Base-by-base conservation (phyloP, 2,797 vertebrate genomes). In the Stomatorhinus walkeri region DNA sequence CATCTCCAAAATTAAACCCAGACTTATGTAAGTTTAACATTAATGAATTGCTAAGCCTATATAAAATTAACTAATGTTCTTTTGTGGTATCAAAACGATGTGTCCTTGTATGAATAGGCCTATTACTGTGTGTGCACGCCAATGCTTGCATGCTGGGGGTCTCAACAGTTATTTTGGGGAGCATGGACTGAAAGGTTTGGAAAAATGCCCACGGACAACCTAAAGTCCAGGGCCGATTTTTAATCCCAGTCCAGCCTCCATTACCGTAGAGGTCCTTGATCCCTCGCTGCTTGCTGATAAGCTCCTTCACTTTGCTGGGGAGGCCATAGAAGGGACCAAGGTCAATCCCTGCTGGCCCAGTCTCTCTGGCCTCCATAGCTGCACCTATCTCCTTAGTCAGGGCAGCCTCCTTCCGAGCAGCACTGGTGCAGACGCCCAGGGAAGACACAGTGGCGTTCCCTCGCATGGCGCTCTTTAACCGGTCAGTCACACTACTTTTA, bases 251-350 rank as follows among this genome's bases (percentile, higher is more conserved):
- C 64, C 64, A 36, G 28, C 28, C 64, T n/a, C 28, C 0, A 49
- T 48, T 89, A 99, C 98, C 97, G 90, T 99, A 99, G 92, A 99
- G 95, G 0, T 91, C 95, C 91, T 96, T 92, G 92, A 99, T 99
- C 90, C 97, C 97, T 93, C 95, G 96, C 87, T 97, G 93, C 8
- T 94, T 96, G 88, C 85, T 88, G 91, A 98, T 94, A 14, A 99
- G 94, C 5, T 98, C 97, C 92, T 97, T 96, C n/a, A 99, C 97
- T 95, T 95, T 98, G 91, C 94, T 96, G 68, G 98, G 98, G 24
- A 99, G 96, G 1, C 97, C 98, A 90, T 98, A 99, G 93, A 99
- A 99, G 1, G 98, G 98, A 2, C 98, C 98, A 24, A 96, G 95
- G 90, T 99, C 98, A 0, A 91, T 88, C 7, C 95, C 93, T 7